Evolutionary conservation across 2,888 invertebrate genomes (phyloP), one percentile per base, ranked within the genome.

Genomic region (Tuta absoluta): DNA sequence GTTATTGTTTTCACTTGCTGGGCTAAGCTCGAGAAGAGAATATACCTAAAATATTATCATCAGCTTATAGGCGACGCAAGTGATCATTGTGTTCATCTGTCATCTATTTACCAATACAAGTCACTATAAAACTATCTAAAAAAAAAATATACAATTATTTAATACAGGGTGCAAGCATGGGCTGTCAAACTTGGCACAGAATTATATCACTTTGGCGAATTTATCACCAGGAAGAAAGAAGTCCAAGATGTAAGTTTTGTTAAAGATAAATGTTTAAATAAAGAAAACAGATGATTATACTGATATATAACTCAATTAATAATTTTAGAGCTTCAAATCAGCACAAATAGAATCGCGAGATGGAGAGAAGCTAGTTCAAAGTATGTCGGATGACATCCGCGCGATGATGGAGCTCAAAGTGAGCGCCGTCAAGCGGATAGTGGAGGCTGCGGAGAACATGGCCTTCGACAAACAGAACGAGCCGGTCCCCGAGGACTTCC

Each of bases 351-450:
- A 95, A 72, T 92, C 95, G 49, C 93, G 96, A 79, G 95, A 96
- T 82, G 96, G 98, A 5, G 93, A 93, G 73, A 93, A 94, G 76
- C 90, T 98, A 78, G 95, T 97, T 37, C 94, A 95, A 75, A 96
- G 96, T 69, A 97, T 98, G 92, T 95, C 96, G 11, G 94, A 95
- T 71, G 96, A 97, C 75, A 95, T 98, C 66, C 95, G 95, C 77
- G 94, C 94, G 63, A 97, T 98, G 96, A 96, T 97, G 95, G 95
- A 96, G 70, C 93, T 95, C 51, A 97, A 97, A 92, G 95, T 97
- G 68, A 95, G 96, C 72, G 97, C 98, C 11, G 96, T 98, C 37
- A 94, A 94, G 91, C 93, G 97, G 75, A 97, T 98, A 75, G 96
- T 97, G 90, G 97, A 97, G 82, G 95, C 95, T 8, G 97, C 97